Evolutionary conservation across 92 coral and sea anemone genomes (phyloP).

Genomic region (Muricea muricata): DNA sequence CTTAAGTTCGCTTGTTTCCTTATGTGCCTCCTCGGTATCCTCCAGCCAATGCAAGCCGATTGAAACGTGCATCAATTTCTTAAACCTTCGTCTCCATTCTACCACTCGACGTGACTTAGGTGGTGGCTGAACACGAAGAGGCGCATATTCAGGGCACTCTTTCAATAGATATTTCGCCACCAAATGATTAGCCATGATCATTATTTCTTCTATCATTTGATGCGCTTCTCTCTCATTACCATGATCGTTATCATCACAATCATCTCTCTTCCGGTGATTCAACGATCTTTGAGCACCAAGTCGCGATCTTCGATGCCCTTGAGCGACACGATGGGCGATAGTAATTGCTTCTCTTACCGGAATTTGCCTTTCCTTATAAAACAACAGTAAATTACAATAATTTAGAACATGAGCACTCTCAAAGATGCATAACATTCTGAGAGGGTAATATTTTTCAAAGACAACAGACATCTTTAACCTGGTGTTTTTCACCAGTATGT

Average conservation of each 20-base stretch:
- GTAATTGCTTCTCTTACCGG: conserved; percentile 43
- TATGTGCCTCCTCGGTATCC: not conserved
- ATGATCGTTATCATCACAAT: conserved; percentile 16
- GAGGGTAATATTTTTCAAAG: too few relatives aligned
- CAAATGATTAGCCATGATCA: conserved; percentile 83
- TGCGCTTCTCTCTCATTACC: conserved; percentile 72
- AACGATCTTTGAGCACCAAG: conserved; percentile 66
- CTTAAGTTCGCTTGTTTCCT: conserved; percentile 5
- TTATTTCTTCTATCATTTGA: conserved; percentile 88
- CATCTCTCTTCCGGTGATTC: conserved; percentile 65
- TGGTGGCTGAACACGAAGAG: conserved; percentile 73
- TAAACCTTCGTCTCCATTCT: conserved; percentile 74
- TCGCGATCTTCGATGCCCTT: conserved; percentile 62
- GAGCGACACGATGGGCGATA: conserved; percentile 63
- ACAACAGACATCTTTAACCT: too few relatives aligned
- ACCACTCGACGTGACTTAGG: conserved; percentile 79
- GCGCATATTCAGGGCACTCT: conserved; percentile 57
- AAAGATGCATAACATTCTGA: too few relatives aligned
- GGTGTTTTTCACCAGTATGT: not conserved
- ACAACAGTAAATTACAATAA: not conserved
- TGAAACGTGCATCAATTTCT: conserved; percentile 58
- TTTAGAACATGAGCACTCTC: not conserved
- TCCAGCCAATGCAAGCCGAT: conserved; percentile 30
- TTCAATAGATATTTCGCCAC: too few relatives aligned
- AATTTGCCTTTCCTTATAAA: conserved; percentile 8